Evolutionary conservation across 2,797 vertebrate genomes (phyloP), one percentile per base, ranked within the genome.

Genomic region (Triplophysa bombifrons): DNA sequence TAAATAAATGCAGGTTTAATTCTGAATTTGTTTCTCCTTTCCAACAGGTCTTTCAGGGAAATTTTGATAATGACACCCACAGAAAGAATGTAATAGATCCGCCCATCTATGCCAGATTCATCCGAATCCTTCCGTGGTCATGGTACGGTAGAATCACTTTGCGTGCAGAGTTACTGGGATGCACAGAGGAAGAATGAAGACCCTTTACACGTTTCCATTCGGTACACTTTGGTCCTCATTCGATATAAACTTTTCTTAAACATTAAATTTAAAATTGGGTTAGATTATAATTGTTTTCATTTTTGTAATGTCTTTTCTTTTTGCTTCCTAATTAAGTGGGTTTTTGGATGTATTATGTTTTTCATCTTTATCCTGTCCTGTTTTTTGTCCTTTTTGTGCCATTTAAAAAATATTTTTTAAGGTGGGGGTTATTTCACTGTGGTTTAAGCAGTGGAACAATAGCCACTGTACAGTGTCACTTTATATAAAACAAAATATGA

Each of bases 11-110:
- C 13, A 6, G 4, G 1, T 60, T 13, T 55, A 44, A 55, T 60
- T 51, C 51, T 19, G 1, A 11, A 8, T n/a, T 61, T 83, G 83
- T 80, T 60, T 3, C 30, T 30, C 84, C 25, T 53, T 81, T 72
- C 67, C 77, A 12, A 0, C 87, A 99, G 98, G 97, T 99, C 64
- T 99, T 99, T 93, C 98, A 99, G 88, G 97, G 98, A 63, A 99
- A 99, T 89, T 99, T 99, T 74, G 98, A 99, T 93, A 99, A 99
- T 0, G 98, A 99, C 88, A 99, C 97, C 0, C 98, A 99, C 94
- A 96, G 98, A 89, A 99, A 99, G 94, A 99, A 99, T 0, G 96
- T 98, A 90, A 96, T 99, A 12, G 96, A 98, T 68, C 96, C 97
- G 0, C 96, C 97, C 1, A 94, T 99, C 92, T 93, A 94, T 0